Base-by-base conservation (phyloP, 2,888 invertebrate species). In the Tridacna gigas region DNA sequence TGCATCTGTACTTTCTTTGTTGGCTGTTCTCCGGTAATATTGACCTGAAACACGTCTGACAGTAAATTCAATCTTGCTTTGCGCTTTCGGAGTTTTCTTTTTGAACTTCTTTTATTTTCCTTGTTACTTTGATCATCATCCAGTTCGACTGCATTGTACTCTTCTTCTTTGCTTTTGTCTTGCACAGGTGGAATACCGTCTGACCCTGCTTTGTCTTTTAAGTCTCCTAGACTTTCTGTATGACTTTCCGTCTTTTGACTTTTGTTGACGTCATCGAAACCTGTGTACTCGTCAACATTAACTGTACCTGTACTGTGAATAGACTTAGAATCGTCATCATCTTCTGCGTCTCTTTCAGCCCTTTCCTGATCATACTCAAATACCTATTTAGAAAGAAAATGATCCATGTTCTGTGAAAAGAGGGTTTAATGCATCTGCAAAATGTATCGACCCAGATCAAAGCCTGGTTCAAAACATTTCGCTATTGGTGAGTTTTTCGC, bases 21-120 rank as follows among this genome's bases (percentile, higher is more conserved):
- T 0, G 79, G 79, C 37, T 79, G 79, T 45, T 79, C 65, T 1
- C 79, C 79, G 11, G 65, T 69, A 0, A 79, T 48, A 15, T 74
- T 66, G 20, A 79, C 74, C 51, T 79, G 74, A 26, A 63, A 79
- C 26, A 79, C 65, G 37, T 79, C 74, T 18, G 79, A 79, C 51
- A 79, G 20, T 18, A 79, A 20, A 11, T 13, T 48, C 60, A 22
- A 45, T 0, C 20, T 45, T 22, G 25, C 26, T 66, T 66, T 79
- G 28, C 74, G 48, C n/a, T 74, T 79, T 51, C 51, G 20, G 48
- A 45, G 28, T 13, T 48, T 18, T 45, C 25, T n/a, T 45, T 47
- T 15, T 48, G 18, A n/a, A 45, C 45, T 20, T 13, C 28, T 4
- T 37, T 13, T 20, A 37, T 61, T 48, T 20, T 37, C 47, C 13